Evolutionary conservation across 1,140 invertebrate species (phyloP), one percentile per base, ranked within the genome.

Genomic region (Scaptomyza graminum): DNA sequence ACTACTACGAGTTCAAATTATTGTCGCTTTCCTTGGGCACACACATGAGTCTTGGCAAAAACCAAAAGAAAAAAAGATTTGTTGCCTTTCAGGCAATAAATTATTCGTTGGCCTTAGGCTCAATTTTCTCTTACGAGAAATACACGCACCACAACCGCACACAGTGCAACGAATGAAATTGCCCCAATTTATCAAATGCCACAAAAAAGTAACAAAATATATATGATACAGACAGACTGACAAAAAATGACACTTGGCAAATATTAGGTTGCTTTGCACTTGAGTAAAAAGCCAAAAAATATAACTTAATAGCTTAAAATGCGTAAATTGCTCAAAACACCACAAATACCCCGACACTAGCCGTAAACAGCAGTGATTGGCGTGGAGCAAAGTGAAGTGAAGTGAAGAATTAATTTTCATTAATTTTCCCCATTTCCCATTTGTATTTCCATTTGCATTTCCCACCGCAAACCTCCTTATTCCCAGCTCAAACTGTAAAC

Each of bases 151-250:
- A 44, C 46, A 41, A n/a, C 12, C 37, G 31, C 31, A 18, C 61
- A 47, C 67, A 67, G 54, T 60, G 61, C 59, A 69, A 74, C 59
- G 69, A 69, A 74, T 76, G 39, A 76, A 74, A 76, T 76, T 74
- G 70, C 60, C 60, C 31, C 64, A 76, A 76, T 76, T 76, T 76
- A 46, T 76, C 70, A 76, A 72, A 67, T 63, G 44, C 25, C 65
- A 15, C 2, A 46, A 13, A 13, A 28, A 16, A 37, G 3, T 37
- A 37, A 9, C 34, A n/a, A 12, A 60, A 47, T 6, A 47, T 6
- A 47, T 15, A 15, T 16, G 9, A 60, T 31, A 47, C 25, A 25
- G 25, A 50, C 25, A 50, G 49, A 60, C 25, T 37, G 18, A 51
- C 28, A 34, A 55, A 70, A 44, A 47, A 15, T 25, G 47, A 47